Conservation (phyloP, 2,797 vertebrate genomes). For the Poliocrania exsul region DNA sequence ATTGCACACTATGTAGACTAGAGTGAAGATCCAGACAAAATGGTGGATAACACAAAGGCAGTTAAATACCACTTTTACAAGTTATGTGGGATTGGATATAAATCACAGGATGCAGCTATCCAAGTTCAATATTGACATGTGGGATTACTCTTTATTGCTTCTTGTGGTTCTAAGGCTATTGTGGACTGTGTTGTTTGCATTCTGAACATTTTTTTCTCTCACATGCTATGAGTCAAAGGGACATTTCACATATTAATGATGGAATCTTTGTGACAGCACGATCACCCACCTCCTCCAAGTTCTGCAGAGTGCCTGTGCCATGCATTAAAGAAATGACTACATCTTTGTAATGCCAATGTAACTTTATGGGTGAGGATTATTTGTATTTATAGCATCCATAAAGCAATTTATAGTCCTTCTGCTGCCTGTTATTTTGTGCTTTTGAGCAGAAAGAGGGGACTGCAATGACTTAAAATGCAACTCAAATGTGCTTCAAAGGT, state of each 20-base stretch:
- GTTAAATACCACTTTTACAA: background rate
- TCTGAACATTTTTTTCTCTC: background rate
- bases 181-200: background rate
- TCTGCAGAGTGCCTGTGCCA: background rate
- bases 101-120: background rate
- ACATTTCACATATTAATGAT: constrained; percentile 33
- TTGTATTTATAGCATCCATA: constrained; percentile 60
- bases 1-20: background rate
- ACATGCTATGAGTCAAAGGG: background rate
- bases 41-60: background rate
- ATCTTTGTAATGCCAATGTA: constrained; percentile 54
- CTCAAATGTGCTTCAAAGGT: constrained; percentile 5
- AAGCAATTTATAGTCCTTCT: constrained; percentile 58
- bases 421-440: constrained; percentile 50
- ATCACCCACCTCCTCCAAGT: background rate
- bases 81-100: background rate
- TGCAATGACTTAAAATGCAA: constrained; percentile 38
- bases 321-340: constrained; percentile 29
- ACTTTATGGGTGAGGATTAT: constrained; percentile 48
- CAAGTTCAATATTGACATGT: background rate
- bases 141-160: background rate
- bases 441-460: constrained; percentile 30
- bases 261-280: constrained; percentile 23
- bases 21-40: background rate
- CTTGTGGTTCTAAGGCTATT: background rate